Evolutionary conservation across 2,888 invertebrate species (phyloP), one percentile per base, ranked within the genome.

Genomic region (Andrena chrysosceles): DNA sequence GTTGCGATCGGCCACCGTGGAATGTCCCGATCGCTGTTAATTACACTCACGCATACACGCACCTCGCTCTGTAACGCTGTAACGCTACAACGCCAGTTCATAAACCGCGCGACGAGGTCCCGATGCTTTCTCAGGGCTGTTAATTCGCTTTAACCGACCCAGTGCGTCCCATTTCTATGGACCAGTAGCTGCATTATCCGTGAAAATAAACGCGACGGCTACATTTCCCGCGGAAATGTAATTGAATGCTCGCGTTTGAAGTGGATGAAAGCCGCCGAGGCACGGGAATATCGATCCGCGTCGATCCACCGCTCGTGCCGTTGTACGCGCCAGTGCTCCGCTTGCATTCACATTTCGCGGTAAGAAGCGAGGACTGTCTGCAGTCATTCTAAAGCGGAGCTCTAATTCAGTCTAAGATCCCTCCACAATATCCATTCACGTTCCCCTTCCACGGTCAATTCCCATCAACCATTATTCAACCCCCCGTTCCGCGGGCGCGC

Each of bases 101-200:
- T 69, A 77, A 73, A 49, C 66, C 26, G 63, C 42, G 42, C 62
- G 70, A 83, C 68, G 69, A 56, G 72, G 75, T 49, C 7, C 10
- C 23, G 64, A 66, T 31, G 70, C 77, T 77, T 75, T 76, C 77
- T 75, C 75, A 23, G 48, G 62, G 48, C 80, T 68, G 85, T 85
- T 80, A 83, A 80, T 85, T 80, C 31, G 68, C 69, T 73, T 73
- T 73, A 85, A 79, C 79, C 78, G 75, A 70, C 23, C 23, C 42
- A 10, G 10, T 2, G 35, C 71, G 75, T 35, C 54, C 62, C 62
- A 33, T 54, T 75, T 52, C 75, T 59, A 52, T 35, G 75, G 59
- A 79, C 75, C 79, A 62, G 59, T 29, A 75, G 63, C 26, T 56
- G 49, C 69, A 59, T 79, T 52, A 52, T 72, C 33, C 48, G 35